phyloP scores from a whole-genome alignment of 2,113 vertebrate genomes.

The Petrocephalus microphthalmus region DNA sequence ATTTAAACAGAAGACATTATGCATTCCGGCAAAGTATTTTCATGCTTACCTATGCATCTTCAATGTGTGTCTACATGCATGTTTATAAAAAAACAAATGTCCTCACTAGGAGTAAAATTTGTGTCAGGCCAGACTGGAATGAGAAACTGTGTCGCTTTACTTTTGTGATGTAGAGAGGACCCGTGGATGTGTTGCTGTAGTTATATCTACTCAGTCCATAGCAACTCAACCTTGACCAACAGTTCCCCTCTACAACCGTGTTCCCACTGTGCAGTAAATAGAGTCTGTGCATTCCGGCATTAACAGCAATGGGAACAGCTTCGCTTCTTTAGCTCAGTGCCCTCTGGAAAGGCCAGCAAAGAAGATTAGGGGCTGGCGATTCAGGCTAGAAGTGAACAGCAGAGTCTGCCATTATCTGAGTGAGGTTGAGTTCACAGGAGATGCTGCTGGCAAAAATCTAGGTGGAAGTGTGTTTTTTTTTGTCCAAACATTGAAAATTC shows the following conservation, averaged over 20 bases:
- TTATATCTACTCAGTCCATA: slow-evolving; percentile 48
- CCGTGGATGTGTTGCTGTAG: slow-evolving; percentile 64
- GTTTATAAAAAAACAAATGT: slow-evolving; percentile 27
- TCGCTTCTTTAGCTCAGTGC: slow-evolving; percentile 55
- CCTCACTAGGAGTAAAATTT: slow-evolving; percentile 56
- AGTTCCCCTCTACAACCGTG: slow-evolving; percentile 48
- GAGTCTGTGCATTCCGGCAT: slow-evolving; percentile 44
- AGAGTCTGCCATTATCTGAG: background rate
- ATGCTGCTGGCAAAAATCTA: background rate
- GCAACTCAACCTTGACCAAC: slow-evolving; percentile 53
- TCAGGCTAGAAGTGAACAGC: slow-evolving; percentile 9
- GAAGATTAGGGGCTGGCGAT: slow-evolving; percentile 47
- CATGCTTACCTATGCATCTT: background rate
- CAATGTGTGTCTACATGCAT: background rate
- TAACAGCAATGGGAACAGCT: slow-evolving; percentile 52
- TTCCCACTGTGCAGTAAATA: slow-evolving; percentile 54
- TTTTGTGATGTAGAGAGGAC: slow-evolving; percentile 42
- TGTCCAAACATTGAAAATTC: background rate
- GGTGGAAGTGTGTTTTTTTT: background rate
- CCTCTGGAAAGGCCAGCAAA: slow-evolving; percentile 50
- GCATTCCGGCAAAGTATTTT: background rate
- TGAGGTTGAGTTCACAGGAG: background rate
- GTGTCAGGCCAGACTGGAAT: slow-evolving; percentile 67
- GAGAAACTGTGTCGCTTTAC: slow-evolving; percentile 54
- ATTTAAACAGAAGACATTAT: background rate